Evolutionary conservation across 92 coral and sea anemone species (phyloP).

Genomic region (Paragorgia papillata): DNA sequence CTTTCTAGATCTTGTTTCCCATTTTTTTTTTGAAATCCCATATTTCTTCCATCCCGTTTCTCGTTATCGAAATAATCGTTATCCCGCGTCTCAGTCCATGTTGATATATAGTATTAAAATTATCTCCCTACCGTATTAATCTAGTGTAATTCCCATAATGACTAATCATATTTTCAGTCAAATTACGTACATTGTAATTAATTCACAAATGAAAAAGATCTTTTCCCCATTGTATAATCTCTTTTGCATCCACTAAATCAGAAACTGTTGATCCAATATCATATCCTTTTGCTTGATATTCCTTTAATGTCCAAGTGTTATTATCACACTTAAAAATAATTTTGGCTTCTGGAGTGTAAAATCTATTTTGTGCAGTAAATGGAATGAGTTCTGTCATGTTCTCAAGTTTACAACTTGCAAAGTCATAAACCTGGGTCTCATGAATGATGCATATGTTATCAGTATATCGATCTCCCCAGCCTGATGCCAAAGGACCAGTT

Average conservation of each 20-base stretch:
- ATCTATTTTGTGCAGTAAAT: slow-evolving; percentile 23
- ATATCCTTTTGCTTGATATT: slow-evolving; percentile 26
- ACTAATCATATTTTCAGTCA: too few relatives aligned
- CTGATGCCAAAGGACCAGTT: slow-evolving; percentile 36
- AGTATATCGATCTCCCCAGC: slow-evolving; percentile 42
- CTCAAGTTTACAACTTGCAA: slow-evolving; percentile 20
- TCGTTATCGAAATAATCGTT: too few relatives aligned
- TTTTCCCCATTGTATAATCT: slow-evolving; percentile 32
- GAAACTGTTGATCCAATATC: slow-evolving; percentile 42
- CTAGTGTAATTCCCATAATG: too few relatives aligned
- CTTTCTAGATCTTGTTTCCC: too few relatives aligned
- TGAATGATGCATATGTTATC: slow-evolving; percentile 38
- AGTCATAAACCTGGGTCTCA: slow-evolving; percentile 15
- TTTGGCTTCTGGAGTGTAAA: slow-evolving; percentile 30
- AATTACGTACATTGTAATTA: too few relatives aligned
- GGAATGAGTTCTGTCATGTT: slow-evolving; percentile 33
- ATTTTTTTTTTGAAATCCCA: too few relatives aligned
- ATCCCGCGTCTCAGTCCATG: too few relatives aligned
- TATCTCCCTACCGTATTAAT: too few relatives aligned
- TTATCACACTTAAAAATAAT: slow-evolving; percentile 33
- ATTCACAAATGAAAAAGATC: slow-evolving; percentile 29
- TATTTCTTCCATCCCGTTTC: too few relatives aligned
- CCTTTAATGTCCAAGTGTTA: slow-evolving; percentile 30
- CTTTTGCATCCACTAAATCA: slow-evolving; percentile 11
- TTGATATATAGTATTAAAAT: too few relatives aligned